These are phyloP conservation scores for Pluvialis apricaria DNA, from an alignment of 2,113 vertebrate species.

Conservation along the genomic window DNA sequence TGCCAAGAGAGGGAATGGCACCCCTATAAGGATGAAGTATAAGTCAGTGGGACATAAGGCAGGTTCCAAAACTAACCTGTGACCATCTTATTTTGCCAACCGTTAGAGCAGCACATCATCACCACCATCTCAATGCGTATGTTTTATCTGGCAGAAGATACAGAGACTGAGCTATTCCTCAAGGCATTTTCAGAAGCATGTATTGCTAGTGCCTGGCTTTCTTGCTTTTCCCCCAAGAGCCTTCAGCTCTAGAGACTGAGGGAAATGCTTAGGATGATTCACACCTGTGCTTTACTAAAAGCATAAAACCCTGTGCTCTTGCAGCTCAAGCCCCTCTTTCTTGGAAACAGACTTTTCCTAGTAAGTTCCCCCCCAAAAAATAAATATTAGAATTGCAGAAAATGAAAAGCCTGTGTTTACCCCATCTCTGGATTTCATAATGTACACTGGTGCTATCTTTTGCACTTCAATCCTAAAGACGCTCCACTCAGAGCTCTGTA, in stretches of 20 bases:
- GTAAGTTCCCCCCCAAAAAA: not conserved
- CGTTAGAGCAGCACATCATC: not conserved
- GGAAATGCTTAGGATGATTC: not conserved
- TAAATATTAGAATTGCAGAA: not conserved
- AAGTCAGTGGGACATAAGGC: not conserved
- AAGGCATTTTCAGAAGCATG: not conserved
- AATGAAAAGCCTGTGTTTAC: not conserved
- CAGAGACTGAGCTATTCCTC: not conserved
- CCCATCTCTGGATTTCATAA: not conserved
- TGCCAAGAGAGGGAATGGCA: not conserved
- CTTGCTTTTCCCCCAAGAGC: not conserved
- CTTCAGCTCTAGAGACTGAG: not conserved
- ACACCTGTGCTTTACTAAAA: not conserved
- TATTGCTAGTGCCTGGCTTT: not conserved
- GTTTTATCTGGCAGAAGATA: not conserved
- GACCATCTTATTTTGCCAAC: not conserved
- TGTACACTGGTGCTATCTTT: not conserved
- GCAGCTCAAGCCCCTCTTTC: not conserved
- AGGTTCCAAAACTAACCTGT: not conserved
- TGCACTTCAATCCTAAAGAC: not conserved
- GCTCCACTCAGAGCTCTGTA: not conserved
- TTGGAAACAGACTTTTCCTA: not conserved
- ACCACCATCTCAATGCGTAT: not conserved
- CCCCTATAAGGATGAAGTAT: rapidly evolving
- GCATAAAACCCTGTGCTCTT: not conserved